A percentile compares a stretch with the other conserved stretches of the same genome.
These are phyloP conservation scores for Zoanthus solanderi DNA, from an alignment of 92 coral and sea anemone species.

Conservation along the genomic window DNA sequence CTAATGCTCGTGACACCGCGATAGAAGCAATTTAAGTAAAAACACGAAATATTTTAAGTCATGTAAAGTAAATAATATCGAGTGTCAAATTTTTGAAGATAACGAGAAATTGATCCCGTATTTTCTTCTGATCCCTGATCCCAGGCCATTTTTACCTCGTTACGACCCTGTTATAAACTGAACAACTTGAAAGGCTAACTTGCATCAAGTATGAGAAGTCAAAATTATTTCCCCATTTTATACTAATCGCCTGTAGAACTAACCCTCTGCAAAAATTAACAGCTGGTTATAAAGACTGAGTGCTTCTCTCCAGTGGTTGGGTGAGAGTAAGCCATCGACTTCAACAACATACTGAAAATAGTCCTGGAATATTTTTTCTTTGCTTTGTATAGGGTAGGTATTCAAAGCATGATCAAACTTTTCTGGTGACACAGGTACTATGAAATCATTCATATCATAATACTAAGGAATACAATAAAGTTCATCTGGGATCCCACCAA, in stretches of 20 bases:
- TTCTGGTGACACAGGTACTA: constrained; percentile 24
- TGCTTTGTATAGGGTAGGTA: constrained; percentile 15
- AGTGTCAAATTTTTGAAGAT: background rate
- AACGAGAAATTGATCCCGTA: background rate
- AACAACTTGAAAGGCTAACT: background rate
- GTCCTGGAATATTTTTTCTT: constrained; percentile 34
- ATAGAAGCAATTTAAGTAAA: constrained; percentile 2
- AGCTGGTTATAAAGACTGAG: constrained; percentile 42
- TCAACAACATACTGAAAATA: constrained; percentile 47
- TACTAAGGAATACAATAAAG: constrained; percentile 37
- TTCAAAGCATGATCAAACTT: constrained; percentile 14
- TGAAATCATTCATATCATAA: background rate
- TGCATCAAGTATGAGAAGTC: background rate
- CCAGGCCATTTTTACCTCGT: background rate
- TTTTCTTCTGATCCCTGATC: background rate
- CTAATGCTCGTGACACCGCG: background rate
- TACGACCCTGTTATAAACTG: background rate
- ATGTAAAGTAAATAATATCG: background rate
- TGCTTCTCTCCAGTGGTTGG: constrained; percentile 42
- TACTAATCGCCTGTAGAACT: background rate
- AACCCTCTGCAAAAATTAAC: constrained; percentile 37
- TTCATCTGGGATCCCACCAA: constrained; percentile 34
- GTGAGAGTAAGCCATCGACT: constrained; percentile 25
- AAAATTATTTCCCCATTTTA: background rate
- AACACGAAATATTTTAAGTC: background rate